Base-by-base conservation (phyloP, 2,888 invertebrate genomes). In the Drosophila gaucha region DNA sequence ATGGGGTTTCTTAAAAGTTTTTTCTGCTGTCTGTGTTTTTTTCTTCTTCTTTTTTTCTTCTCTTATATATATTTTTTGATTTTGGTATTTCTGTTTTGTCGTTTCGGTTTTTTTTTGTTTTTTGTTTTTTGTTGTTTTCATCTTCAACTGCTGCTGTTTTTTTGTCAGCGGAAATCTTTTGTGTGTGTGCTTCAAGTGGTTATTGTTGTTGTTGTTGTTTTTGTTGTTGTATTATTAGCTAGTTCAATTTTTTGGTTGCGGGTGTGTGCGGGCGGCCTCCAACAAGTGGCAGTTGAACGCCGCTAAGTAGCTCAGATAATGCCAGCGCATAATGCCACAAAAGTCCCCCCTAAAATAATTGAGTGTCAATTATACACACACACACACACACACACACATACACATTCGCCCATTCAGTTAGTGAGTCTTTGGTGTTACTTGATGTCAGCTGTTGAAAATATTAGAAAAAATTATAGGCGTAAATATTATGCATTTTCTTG, bases 201-300 rank as follows among this genome's bases (percentile, higher is more conserved):
- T 59, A 14, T 35, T 67, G 68, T 71, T 66, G 76, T 68, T 75
- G 69, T 74, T 43, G 26, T 9, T 65, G 55, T 52, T 76, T 63
- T 46, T 46, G 46, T 76, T 76, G 76, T 79, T 80, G 78, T 86
- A 76, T 84, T 86, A 86, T 84, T 83, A 86, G 86, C 84, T 84
- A 78, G 84, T 80, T 83, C 65, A 67, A 71, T 83, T 58, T 75
- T 70, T 41, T 26, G 65, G 59, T 75, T 75, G 76, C 73, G 76
- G 74, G 77, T 71, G 70, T 71, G 69, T 68, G 78, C 75, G 68
- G 68, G 80, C 68, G 78, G 67, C 60, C 66, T 69, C 68, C 86
- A 83, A 86, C 83, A 86, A 86, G 82, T 82, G 82, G 82, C 82
- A 83, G 86, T 80, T 86, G 78, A 82, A 80, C 74, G 82, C 80